Evolutionary conservation across 2,797 vertebrate species (phyloP).

Genomic region (Chiroxiphia lanceolata): DNA sequence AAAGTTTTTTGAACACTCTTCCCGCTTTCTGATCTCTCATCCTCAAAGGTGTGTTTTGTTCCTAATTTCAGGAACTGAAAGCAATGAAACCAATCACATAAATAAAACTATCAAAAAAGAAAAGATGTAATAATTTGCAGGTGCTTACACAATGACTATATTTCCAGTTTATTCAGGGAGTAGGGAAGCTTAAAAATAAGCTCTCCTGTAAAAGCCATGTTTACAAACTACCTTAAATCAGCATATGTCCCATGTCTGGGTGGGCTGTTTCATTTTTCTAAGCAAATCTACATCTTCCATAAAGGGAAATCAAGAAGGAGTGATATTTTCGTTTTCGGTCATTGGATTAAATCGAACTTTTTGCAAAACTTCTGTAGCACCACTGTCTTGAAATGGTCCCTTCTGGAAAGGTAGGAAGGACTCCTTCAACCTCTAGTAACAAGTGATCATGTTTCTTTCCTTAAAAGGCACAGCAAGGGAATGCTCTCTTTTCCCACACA

Average conservation of each 20-base stretch:
- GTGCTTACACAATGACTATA: background rate
- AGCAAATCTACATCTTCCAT: background rate
- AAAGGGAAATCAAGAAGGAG: background rate
- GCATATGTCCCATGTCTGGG: fast-evolving
- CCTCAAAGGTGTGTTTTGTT: background rate
- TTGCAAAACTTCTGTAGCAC: background rate
- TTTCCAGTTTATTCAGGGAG: background rate
- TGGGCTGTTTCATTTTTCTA: background rate
- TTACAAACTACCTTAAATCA: background rate
- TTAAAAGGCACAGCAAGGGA: background rate
- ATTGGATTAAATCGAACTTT: background rate
- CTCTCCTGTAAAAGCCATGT: background rate
- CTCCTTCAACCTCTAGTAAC: background rate
- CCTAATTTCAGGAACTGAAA: background rate
- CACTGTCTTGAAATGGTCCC: background rate
- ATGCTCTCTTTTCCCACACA: background rate
- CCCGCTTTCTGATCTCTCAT: background rate
- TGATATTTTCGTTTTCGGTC: background rate
- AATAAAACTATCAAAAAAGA: background rate
- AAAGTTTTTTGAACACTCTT: background rate
- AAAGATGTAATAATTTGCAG: background rate
- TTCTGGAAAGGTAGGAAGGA: background rate
- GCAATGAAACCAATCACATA: background rate
- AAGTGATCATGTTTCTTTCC: background rate
- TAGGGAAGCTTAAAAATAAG: background rate